Percentiles rank a stretch among this genome's conserved stretches.
Evolutionary conservation across 2,113 vertebrate genomes (phyloP).

Genomic region (Engraulis encrasicolus): DNA sequence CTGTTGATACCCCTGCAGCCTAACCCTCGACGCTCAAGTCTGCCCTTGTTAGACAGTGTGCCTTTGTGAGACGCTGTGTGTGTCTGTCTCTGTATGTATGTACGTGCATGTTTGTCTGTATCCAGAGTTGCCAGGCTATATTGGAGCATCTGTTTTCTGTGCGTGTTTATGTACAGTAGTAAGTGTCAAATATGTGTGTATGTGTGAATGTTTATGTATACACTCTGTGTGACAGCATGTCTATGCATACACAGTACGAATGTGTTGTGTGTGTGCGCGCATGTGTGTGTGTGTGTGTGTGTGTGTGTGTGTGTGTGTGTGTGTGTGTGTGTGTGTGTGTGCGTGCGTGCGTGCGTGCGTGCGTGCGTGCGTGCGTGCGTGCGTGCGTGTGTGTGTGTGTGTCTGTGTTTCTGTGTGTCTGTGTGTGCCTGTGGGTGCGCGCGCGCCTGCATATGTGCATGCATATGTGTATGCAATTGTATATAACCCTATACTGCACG

Average conservation of each 20-base stretch:
- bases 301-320: background rate
- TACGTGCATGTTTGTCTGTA: background rate
- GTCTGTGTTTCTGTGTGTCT: too few species aligned
- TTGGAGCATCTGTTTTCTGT: background rate
- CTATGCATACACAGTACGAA: too few species aligned
- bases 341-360: background rate
- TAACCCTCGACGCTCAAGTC: background rate
- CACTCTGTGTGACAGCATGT: too few species aligned
- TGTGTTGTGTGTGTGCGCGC: background rate
- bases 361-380: background rate
- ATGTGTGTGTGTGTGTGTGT: background rate
- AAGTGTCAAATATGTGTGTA: background rate
- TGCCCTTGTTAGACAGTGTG: conserved; percentile 19
- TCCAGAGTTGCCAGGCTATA: too few species aligned
- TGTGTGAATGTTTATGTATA: background rate
- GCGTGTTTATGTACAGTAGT: background rate
- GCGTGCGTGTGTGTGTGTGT: background rate
- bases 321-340: background rate
- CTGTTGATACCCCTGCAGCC: background rate
- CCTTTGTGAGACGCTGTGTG: background rate
- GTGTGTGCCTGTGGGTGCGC: too few species aligned
- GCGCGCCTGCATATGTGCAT: too few species aligned
- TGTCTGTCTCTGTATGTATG: background rate
- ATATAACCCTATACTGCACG: too few species aligned
- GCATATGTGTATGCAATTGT: too few species aligned